Evolutionary conservation across 2,113 vertebrate genomes (phyloP), one percentile per base, ranked within the genome.

Genomic region (Myxocyprinus asiaticus): DNA sequence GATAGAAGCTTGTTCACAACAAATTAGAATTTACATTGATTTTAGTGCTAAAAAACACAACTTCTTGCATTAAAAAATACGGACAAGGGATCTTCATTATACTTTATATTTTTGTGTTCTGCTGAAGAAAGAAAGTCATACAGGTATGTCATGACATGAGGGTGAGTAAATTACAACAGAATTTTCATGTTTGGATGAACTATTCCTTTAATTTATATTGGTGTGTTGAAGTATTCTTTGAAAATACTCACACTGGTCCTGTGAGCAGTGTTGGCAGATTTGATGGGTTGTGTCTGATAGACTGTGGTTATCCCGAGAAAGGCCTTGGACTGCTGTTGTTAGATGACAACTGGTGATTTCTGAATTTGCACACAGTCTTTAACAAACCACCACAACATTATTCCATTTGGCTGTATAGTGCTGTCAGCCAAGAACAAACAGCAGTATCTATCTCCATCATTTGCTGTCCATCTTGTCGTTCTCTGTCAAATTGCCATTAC

Each of bases 271-370:
- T 45, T 61, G 66, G 67, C 44, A 48, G 53, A 61, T 68, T 50
- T 48, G 56, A 10, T 64, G 45, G 4, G 5, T 66, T 45, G n/a
- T 42, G 66, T 51, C 51, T 44, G 43, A 79, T 58, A 59, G 68
- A 44, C 42, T 64, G 56, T 68, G 65, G 75, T 82, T 79, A 75
- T 79, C 58, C 59, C 43, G 48, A 64, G 70, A 17, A 43, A 22
- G 68, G 50, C 14, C 43, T 67, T 71, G 55, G 42, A 75, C 64
- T 61, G 61, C 77, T 79, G 81, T 79, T 67, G 77, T 83, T 79
- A 55, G 44, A 51, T 83, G 77, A 73, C 81, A 83, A 65, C 72
- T 77, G 51, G 67, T 77, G 56, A 67, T 83, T 83, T 80, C 62
- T 62, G 53, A 77, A 62, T 83, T 72, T 76, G 43, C 69, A 75